phyloP scores from a whole-genome alignment of 2,888 invertebrate genomes.

The Agrypnus murinus region DNA sequence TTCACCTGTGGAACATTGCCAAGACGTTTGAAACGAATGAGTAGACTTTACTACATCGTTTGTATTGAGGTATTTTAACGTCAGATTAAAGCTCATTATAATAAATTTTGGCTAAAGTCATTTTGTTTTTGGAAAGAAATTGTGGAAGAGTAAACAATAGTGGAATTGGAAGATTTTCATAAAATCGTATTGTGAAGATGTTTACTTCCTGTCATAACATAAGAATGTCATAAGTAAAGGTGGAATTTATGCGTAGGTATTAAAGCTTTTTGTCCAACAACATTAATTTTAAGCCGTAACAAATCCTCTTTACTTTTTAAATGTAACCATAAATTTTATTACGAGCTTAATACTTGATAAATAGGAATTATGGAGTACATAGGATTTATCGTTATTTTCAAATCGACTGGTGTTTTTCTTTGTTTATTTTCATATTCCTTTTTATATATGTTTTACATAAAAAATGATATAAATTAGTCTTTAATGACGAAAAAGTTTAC shows the following conservation, averaged over 20 bases:
- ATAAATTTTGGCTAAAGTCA: constrained; percentile 15
- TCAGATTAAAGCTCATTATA: constrained; percentile 22
- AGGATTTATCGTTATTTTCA: neutral
- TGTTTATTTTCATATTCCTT: too few relatives aligned
- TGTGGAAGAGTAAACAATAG: too few relatives aligned
- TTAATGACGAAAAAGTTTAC: too few relatives aligned
- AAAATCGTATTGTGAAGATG: neutral
- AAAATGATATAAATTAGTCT: too few relatives aligned
- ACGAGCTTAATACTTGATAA: constrained; percentile 22
- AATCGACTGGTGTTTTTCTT: too few relatives aligned
- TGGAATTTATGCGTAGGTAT: constrained; percentile 26
- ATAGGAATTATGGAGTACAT: constrained; percentile 1
- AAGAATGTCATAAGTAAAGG: neutral
- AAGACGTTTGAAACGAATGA: constrained; percentile 19
- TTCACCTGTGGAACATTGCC: constrained; percentile 27
- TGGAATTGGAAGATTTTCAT: too few relatives aligned
- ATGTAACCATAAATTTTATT: constrained; percentile 24
- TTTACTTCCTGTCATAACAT: constrained; percentile 16
- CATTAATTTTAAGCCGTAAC: constrained; percentile 20
- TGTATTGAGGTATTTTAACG: constrained; percentile 24
- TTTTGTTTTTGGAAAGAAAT: neutral
- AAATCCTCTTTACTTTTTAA: constrained; percentile 23
- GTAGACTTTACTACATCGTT: constrained; percentile 22
- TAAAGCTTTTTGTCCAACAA: constrained; percentile 13
- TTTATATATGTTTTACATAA: too few relatives aligned